Evolutionary conservation across 2,888 invertebrate genomes (phyloP), one percentile per base, ranked within the genome.

Genomic region (Tryphoninae sp.): DNA sequence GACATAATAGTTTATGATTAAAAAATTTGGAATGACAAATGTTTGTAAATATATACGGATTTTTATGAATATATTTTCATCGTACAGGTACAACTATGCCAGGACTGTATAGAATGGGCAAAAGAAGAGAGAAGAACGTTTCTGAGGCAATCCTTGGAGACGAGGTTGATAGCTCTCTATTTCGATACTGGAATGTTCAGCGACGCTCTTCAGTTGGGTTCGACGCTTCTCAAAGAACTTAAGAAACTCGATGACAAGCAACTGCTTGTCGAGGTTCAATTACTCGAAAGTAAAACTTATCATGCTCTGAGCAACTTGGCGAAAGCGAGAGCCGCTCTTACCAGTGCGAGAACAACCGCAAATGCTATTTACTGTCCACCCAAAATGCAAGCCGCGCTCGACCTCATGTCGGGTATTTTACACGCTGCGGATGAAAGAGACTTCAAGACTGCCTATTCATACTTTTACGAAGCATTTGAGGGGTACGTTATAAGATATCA

Each of bases 391-490:
- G 98, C 99, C 8, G 97, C 98, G 9, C 94, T 99, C 53, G 99
- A 99, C 93, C 93, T 99, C 85, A 99, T 99, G 91, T 99, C 99
- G 4, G 99, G 99, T 87, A 98, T 99, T 86, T 93, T 99, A 77
- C 99, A 99, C 93, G 99, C 99, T 9, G 99, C 99, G n/a, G 99
- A 99, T 91, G 99, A 99, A 92, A 96, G 97, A 88, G 99, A 99
- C 91, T 99, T 99, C 92, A 99, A 99, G 94, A 99, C 99, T 78
- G 99, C 99, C 62, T 99, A 98, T 93, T 99, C 99, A 76, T 99
- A 99, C 92, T 99, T 99, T 92, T 99, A 99, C 92, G 99, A 99
- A 94, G 99, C 99, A 13, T 99, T 99, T 92, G 99, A 99, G 93
- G 98, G 99, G 86, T 99, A 98, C 78, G 40, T 80, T 58, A 53